Conservation (phyloP, 2,888 invertebrate genomes). For the Galeopsomyia nigrocyanea region DNA sequence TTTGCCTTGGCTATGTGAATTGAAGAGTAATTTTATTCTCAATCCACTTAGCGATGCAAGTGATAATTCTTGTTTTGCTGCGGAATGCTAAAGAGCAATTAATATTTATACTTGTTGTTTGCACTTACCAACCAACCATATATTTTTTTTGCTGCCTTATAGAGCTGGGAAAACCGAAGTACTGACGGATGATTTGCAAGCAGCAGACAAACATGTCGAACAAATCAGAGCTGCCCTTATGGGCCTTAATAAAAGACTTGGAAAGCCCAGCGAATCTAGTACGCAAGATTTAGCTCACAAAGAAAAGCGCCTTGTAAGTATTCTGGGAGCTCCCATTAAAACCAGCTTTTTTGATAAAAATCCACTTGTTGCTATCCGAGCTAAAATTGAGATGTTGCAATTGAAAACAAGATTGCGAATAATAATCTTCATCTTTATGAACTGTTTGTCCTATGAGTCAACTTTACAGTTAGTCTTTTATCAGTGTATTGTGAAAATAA, state of each 20-base stretch:
- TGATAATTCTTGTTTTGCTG: conserved; percentile 31
- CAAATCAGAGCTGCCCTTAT: conserved; percentile 80
- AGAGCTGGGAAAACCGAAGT: conserved; percentile 90
- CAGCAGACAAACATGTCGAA: conserved; percentile 86
- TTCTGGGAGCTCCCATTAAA: neutral
- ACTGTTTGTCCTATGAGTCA: neutral
- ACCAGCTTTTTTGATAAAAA: neutral
- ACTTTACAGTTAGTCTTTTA: neutral
- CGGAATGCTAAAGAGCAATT: conserved; percentile 34
- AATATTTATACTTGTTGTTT: conserved; percentile 30
- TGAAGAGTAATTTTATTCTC: conserved; percentile 22
- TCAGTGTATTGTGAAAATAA: neutral
- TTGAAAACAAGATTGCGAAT: no score
- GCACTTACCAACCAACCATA: neutral
- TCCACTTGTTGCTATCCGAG: neutral
- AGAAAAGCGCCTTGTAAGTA: conserved; percentile 77
- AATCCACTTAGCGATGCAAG: conserved; percentile 32
- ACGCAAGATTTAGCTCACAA: conserved; percentile 76
- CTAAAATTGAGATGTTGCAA: no score
- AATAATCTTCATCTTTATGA: no score
- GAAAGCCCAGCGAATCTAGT: conserved; percentile 67
- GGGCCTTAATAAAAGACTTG: conserved; percentile 74
- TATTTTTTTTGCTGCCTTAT: conserved; percentile 36
- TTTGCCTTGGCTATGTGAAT: neutral
- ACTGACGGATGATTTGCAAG: conserved; percentile 85